Base-by-base conservation (phyloP, 2,113 vertebrate species). In the Alces alces region DNA sequence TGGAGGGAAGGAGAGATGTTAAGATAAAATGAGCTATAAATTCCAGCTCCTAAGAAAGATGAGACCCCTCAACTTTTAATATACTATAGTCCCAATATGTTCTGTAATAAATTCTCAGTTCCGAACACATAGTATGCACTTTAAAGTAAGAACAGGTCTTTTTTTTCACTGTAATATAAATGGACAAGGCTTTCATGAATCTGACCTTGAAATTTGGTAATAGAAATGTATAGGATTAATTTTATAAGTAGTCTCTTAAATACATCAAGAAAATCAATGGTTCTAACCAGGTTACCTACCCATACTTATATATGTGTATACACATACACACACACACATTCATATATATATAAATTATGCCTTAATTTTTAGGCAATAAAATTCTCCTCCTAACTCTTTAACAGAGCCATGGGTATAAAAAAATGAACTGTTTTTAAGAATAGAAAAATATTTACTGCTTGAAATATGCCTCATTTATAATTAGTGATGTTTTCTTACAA, bases 381-480 rank as follows among this genome's bases (percentile, higher is more conserved):
- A 91, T 73, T 73, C 55, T 60, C n/a, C 43, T 86, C 92, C 28
- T 93, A 93, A 84, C 82, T 30, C 28, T 36, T 80, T 79, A 2
- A 78, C 57, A 88, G 1, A 97, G 3, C 12, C 84, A 86, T 70
- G 47, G 15, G 21, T 52, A 30, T 47, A 64, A 96, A 95, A 95
- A 64, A 82, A 39, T 39, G 2, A 83, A 97, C 88, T 86, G 61
- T 36, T 89, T 0, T 82, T 90, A 39, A 43, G 30, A 94, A 88
- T 4, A 92, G 5, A 1, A 73, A 95, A 97, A 84, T 64, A 94
- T 15, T 76, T 88, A 45, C 39, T 96, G 39, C 91, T 55, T 73
- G 64, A 98, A 98, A 85, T 36, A 13, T 73, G 27, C 52, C 21
- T 86, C 57, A 57, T 50, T 96, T 98, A 89, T 96, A 86, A 90